Conservation (phyloP, 2,888 invertebrate genomes). For the Xanthorhoe spadicearia region DNA sequence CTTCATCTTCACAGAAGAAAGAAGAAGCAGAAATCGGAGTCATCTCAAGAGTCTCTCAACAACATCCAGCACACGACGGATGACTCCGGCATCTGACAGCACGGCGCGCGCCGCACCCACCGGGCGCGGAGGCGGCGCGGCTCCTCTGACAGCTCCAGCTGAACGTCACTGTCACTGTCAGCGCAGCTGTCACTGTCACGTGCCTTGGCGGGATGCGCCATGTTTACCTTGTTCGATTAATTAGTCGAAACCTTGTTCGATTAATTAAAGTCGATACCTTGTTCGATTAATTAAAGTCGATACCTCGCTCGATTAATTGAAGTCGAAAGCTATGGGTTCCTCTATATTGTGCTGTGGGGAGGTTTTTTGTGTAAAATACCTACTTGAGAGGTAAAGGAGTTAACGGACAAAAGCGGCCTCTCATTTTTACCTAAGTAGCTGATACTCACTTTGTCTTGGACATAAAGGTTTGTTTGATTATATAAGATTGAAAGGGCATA, state of each 20-base stretch:
- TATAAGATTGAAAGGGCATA: not conserved
- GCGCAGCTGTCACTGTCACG: constrained; percentile 3
- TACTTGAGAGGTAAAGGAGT: not conserved
- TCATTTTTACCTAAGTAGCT: too few species aligned
- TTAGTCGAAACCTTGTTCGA: not conserved
- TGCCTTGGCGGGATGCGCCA: not conserved
- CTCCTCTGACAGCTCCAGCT: constrained; percentile 57
- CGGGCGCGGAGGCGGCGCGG: constrained; percentile 64
- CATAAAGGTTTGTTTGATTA: too few species aligned
- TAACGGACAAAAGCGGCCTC: not conserved
- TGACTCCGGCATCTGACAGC: constrained; percentile 83
- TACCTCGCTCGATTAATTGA: not conserved
- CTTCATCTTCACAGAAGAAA: constrained; percentile 58
- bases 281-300: too few species aligned
- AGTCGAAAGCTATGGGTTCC: too few species aligned
- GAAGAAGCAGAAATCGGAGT: constrained; percentile 74
- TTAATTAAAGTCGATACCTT: too few species aligned
- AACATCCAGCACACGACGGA: constrained; percentile 79
- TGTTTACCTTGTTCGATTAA: not conserved
- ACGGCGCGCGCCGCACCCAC: constrained; percentile 74
- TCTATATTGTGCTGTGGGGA: not conserved
- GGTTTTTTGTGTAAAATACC: not conserved
- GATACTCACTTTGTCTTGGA: too few species aligned
- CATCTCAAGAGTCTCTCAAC: constrained; percentile 75
- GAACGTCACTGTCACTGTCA: constrained; percentile 16